Percentiles rank a stretch among this genome's conserved stretches.
phyloP scores from a whole-genome alignment of 2,113 vertebrate species.

The Ciconia boyciana region DNA sequence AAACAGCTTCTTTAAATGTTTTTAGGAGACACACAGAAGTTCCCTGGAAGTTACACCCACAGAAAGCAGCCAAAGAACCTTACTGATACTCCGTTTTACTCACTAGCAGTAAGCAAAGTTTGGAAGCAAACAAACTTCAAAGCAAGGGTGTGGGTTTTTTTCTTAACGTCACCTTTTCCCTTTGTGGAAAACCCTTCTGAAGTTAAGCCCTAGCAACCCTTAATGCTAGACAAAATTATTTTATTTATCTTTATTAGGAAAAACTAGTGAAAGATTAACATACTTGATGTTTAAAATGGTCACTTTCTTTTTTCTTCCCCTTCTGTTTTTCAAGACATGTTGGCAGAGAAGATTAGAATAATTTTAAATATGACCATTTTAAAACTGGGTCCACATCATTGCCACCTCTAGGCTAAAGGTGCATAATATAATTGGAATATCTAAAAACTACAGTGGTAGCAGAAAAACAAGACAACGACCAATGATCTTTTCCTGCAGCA shows the following conservation, averaged over 20 bases:
- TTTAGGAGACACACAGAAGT: not conserved
- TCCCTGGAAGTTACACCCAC: not conserved
- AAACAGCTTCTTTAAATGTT: not conserved
- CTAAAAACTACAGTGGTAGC: not conserved
- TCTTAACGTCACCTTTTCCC: not conserved
- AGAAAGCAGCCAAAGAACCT: not conserved
- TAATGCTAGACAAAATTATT: not conserved
- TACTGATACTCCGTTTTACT: not conserved
- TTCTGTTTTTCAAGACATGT: not conserved
- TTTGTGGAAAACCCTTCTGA: not conserved
- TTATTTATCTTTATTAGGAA: not conserved
- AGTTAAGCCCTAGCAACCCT: not conserved
- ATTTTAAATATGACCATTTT: not conserved
- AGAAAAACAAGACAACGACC: not conserved
- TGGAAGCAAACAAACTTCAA: not conserved
- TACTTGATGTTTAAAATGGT: not conserved
- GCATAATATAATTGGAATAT: not conserved
- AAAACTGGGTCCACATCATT: not conserved
- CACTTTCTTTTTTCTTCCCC: not conserved
- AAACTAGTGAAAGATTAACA: not conserved
- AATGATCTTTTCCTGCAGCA: not conserved
- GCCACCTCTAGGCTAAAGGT: not conserved
- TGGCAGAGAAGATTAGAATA: not conserved
- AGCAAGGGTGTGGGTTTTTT: fast-evolving
- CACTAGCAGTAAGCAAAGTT: not conserved